Evolutionary conservation across 1,140 invertebrate species (phyloP).

Genomic region (Vanessa atalanta): DNA sequence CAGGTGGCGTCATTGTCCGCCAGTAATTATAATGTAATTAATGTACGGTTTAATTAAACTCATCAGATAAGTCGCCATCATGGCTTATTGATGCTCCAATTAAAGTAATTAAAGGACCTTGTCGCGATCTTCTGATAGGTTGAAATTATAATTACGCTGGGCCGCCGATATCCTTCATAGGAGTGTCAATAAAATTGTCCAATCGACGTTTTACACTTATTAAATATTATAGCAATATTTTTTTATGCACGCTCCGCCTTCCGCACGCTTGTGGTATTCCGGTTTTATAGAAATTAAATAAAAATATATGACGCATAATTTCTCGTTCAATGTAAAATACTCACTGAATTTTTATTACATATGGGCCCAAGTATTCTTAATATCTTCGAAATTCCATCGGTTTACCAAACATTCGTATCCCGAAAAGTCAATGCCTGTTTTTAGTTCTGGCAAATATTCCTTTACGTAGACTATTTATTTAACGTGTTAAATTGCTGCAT

Average conservation of each 20-base stretch:
- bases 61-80: slow-evolving; percentile 64
- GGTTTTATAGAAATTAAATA: slow-evolving; percentile 1
- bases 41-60: slow-evolving; percentile 70
- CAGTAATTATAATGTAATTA: slow-evolving; percentile 76
- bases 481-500: too few relatives aligned
- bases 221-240: background rate
- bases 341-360: too few relatives aligned
- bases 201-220: slow-evolving; percentile 8
- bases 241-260: slow-evolving; percentile 1
- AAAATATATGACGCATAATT: too few relatives aligned
- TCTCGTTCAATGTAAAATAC: too few relatives aligned
- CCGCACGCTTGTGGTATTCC: background rate
- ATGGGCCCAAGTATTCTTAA: too few relatives aligned
- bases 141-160: slow-evolving; percentile 21
- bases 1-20: slow-evolving; percentile 72
- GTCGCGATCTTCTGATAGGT: slow-evolving; percentile 34
- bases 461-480: too few relatives aligned
- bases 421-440: too few relatives aligned
- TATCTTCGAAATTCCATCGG: too few relatives aligned
- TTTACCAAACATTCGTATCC: too few relatives aligned
- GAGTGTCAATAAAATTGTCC: slow-evolving; percentile 13
- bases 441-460: too few relatives aligned
- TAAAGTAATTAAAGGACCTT: slow-evolving; percentile 64
- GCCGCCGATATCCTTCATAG: background rate
- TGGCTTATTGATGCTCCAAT: slow-evolving; percentile 73